Conservation (phyloP, 2,888 invertebrate species). For the Lutraria lutraria region DNA sequence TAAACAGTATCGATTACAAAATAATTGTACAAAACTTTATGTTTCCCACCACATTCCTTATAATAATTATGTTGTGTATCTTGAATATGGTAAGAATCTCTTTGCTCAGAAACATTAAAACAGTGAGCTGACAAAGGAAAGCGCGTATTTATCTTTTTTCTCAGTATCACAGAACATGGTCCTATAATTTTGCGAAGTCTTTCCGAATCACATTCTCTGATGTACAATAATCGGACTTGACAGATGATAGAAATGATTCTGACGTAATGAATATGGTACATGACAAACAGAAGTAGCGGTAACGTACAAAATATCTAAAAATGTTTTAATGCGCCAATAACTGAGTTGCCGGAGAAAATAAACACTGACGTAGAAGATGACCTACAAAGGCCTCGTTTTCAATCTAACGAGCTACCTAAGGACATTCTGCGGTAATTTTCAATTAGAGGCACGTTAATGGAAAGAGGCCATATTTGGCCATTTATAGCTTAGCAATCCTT, state of each 20-base stretch:
- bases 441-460: conserved; percentile 42
- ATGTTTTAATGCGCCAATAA: conserved; percentile 3
- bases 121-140: neutral
- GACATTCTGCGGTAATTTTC: conserved; percentile 46
- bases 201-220: neutral
- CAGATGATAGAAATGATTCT: neutral
- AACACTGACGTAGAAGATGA: conserved; percentile 9
- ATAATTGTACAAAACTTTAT: too few relatives aligned
- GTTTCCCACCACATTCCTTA: too few relatives aligned
- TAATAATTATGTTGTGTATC: too few relatives aligned
- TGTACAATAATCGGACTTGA: neutral
- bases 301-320: neutral
- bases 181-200: neutral
- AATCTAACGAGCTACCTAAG: neutral
- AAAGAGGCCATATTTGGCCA: conserved; percentile 51
- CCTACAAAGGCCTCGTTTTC: conserved; percentile 32
- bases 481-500: conserved; percentile 49
- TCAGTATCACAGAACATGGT: neutral
- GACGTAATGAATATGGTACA: neutral
- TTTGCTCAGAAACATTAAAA: neutral
- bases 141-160: neutral
- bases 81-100: too few relatives aligned
- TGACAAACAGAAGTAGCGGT: neutral
- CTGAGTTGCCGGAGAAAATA: neutral
- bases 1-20: too few relatives aligned